phyloP scores from a whole-genome alignment of 53 echinoderm and acorn worm genomes.

The Paelopatides confundens region DNA sequence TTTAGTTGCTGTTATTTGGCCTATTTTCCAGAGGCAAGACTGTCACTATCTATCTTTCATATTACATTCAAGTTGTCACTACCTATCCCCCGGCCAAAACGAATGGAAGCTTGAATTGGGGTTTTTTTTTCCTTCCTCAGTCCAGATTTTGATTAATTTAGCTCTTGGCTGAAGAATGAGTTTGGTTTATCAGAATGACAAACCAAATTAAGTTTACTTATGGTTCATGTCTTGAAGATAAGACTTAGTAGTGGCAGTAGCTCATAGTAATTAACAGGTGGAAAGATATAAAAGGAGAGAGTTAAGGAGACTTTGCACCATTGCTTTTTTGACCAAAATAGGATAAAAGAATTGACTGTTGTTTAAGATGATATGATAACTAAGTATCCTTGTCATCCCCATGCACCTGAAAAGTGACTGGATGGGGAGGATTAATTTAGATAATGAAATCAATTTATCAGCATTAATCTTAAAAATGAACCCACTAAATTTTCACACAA shows the following conservation, averaged over 20 bases:
- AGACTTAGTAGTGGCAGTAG: not conserved
- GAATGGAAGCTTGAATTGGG: not conserved
- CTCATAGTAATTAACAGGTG: not conserved
- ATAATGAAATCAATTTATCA: too few species aligned
- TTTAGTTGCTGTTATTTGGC: not conserved
- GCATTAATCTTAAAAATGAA: too few species aligned
- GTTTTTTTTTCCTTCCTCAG: not conserved
- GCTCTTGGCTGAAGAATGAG: not conserved
- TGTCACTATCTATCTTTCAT: not conserved
- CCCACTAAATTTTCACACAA: too few species aligned
- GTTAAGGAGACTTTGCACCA: not conserved
- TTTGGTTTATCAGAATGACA: conserved; percentile 9
- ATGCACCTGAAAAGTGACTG: too few species aligned
- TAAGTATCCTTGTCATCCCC: not conserved
- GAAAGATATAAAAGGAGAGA: too few species aligned
- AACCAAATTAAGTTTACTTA: not conserved
- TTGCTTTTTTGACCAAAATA: not conserved
- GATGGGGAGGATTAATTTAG: too few species aligned
- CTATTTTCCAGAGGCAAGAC: not conserved
- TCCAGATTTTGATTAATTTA: conserved; percentile 2
- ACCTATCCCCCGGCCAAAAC: not conserved
- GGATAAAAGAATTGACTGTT: not conserved
- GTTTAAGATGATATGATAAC: not conserved
- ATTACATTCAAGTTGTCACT: conserved; percentile 1
- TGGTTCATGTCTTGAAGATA: not conserved